Evolutionary conservation across 2,113 vertebrate species (phyloP), one percentile per base, ranked within the genome.

Genomic region (Petromus typicus): DNA sequence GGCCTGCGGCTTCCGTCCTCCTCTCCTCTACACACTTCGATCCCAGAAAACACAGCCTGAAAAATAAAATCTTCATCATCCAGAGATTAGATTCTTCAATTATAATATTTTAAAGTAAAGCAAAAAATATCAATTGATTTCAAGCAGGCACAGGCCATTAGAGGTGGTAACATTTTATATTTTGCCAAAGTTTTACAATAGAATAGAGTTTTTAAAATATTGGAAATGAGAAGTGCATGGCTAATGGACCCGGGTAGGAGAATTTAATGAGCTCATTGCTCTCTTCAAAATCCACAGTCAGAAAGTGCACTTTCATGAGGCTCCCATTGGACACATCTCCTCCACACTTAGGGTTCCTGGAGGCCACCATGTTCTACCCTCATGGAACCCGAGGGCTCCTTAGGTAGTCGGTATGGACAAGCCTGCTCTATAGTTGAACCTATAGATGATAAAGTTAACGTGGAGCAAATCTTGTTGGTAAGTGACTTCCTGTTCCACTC

Each of bases 31-130:
- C 81, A 61, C 87, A 56, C 78, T 88, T 75, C 6, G 16, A 69
- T 81, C 79, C 54, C 79, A 86, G 90, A 96, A 93, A 94, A 34
- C 22, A 20, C n/a, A 78, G 76, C 78, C 37, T n/a, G 88, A 93
- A 92, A 82, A 57, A 67, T 78, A 78, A 92, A 67, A 94, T 17
- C 27, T 56, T 16, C 18, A 40, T 32, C 80, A 27, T 1, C 12
- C 37, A 18, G 37, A 8, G 12, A 91, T 32, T 9, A 91, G 69
- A 78, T 17, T 71, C 59, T 63, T 96, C 59, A 57, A n/a, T 67
- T 85, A 59, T 20, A 95, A 59, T 8, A 27, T 57, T 86, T 84
- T 25, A 25, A 92, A 94, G 78, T 66, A 20, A 86, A 92, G 63
- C 86, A 9, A 89, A 43, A 61, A 59, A 71, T 57, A 57, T 20